These are phyloP conservation scores for Xestia rhomboidea DNA, from an alignment of 2,888 invertebrate genomes.

Conservation along the genomic window DNA sequence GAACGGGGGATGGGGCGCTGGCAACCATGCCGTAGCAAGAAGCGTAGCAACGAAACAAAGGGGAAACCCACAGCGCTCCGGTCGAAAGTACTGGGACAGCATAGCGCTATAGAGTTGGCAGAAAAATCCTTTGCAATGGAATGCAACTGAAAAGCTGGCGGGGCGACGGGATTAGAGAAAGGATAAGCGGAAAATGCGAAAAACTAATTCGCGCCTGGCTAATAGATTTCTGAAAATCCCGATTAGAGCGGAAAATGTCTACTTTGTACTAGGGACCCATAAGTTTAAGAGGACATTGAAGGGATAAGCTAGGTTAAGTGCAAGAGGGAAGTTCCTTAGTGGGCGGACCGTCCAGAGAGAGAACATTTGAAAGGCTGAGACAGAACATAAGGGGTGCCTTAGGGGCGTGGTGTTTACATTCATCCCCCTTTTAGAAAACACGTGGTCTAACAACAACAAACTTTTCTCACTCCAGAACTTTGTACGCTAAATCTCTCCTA, in stretches of 20 bases:
- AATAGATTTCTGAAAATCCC: constrained; percentile 88
- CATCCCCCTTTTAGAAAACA: background rate
- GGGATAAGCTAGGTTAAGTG: constrained; percentile 65
- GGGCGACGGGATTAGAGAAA: constrained; percentile 46
- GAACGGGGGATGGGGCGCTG: background rate
- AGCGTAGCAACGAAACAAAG: constrained; percentile 7
- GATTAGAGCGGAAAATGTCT: constrained; percentile 91
- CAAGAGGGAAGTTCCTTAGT: constrained; percentile 74
- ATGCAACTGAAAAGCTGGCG: constrained; percentile 14
- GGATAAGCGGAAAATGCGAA: constrained; percentile 80
- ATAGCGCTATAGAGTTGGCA: constrained; percentile 28
- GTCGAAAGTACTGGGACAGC: background rate
- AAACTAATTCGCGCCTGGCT: constrained; percentile 83
- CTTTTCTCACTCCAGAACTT: background rate
- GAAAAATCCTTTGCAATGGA: constrained; percentile 60
- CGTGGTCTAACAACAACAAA: background rate
- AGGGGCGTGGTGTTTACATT: constrained; percentile 1
- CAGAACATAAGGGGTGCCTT: background rate
- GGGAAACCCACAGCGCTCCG: constrained; percentile 21
- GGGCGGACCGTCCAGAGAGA: constrained; percentile 70
- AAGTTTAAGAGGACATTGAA: constrained; percentile 55
- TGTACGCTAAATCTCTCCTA: background rate
- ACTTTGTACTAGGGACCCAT: constrained; percentile 85
- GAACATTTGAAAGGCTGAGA: constrained; percentile 18
- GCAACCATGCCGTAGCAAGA: constrained; percentile 5